Evolutionary conservation across 1,140 invertebrate species (phyloP).

Genomic region (Drosophila busckii): DNA sequence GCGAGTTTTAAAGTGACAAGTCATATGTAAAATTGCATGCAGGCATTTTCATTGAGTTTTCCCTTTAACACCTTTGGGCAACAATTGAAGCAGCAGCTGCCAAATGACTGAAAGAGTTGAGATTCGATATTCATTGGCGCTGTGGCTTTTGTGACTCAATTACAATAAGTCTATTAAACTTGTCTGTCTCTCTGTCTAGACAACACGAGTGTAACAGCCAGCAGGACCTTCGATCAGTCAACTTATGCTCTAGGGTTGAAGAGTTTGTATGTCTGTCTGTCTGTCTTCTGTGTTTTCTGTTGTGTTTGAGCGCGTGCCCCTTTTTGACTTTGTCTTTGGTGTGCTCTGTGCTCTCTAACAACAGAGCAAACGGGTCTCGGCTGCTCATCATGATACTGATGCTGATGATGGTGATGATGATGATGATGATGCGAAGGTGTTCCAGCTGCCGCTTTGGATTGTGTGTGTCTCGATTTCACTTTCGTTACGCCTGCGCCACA

Average conservation of each 20-base stretch:
- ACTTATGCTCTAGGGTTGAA: too few species aligned
- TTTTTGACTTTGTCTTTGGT: slow-evolving; percentile 54
- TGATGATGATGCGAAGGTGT: slow-evolving; percentile 61
- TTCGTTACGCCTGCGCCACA: slow-evolving; percentile 61
- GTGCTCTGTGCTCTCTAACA: slow-evolving; percentile 58
- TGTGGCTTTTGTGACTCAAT: slow-evolving; percentile 75
- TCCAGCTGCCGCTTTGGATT: slow-evolving; percentile 56
- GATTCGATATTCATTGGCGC: slow-evolving; percentile 51
- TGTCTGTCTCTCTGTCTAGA: slow-evolving; percentile 63
- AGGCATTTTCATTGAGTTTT: slow-evolving; percentile 9
- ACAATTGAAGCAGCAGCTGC: slow-evolving; percentile 33
- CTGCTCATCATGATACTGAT: slow-evolving; percentile 11
- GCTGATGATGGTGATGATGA: slow-evolving; percentile 10
- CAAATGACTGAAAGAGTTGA: slow-evolving; percentile 50
- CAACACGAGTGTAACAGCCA: slow-evolving; percentile 7
- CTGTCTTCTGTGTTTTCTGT: slow-evolving; percentile 1
- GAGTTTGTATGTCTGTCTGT: too few species aligned
- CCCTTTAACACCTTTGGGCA: slow-evolving; percentile 39
- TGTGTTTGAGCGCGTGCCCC: slow-evolving; percentile 55
- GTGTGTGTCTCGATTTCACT: slow-evolving; percentile 67
- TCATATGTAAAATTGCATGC: slow-evolving; percentile 48
- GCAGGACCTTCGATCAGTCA: slow-evolving; percentile 46
- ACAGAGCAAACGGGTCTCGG: slow-evolving; percentile 22
- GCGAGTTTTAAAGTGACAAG: slow-evolving; percentile 15
- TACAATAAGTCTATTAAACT: slow-evolving; percentile 76